Evolutionary conservation across 2,888 invertebrate species (phyloP).

Genomic region (Ceramica pisi): DNA sequence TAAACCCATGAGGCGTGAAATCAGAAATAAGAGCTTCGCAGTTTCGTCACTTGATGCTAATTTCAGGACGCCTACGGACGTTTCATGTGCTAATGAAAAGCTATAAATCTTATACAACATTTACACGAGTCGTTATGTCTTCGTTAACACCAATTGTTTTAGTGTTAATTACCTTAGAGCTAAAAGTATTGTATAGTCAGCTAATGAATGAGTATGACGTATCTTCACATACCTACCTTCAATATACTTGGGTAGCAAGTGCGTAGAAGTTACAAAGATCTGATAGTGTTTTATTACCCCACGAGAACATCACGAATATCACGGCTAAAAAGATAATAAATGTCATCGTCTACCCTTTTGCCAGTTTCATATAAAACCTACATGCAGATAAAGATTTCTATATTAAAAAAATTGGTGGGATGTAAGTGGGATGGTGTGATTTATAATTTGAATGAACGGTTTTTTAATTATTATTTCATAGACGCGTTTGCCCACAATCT

Average conservation of each 20-base stretch:
- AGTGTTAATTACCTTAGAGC: conserved; percentile 38
- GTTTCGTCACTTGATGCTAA: conserved; percentile 3
- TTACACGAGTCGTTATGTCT: conserved; percentile 34
- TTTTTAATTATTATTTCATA: no score
- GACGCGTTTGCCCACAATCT: no score
- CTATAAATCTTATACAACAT: conserved; percentile 37
- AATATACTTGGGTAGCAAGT: no score
- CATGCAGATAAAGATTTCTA: background rate
- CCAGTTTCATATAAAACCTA: background rate
- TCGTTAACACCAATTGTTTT: conserved; percentile 30
- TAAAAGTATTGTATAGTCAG: background rate
- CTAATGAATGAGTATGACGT: no score
- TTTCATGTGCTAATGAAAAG: conserved; percentile 32
- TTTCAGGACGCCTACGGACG: background rate
- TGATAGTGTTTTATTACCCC: background rate
- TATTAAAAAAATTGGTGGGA: background rate
- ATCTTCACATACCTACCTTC: no score
- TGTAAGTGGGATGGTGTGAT: background rate
- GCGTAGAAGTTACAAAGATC: no score
- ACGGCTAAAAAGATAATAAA: background rate
- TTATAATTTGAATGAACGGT: background rate
- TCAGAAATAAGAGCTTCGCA: conserved; percentile 18
- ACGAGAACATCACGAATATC: background rate
- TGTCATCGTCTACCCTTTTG: background rate
- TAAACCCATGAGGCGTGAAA: conserved; percentile 18